Conservation (phyloP, 2,888 invertebrate genomes). For the Bembecia ichneumoniformis region DNA sequence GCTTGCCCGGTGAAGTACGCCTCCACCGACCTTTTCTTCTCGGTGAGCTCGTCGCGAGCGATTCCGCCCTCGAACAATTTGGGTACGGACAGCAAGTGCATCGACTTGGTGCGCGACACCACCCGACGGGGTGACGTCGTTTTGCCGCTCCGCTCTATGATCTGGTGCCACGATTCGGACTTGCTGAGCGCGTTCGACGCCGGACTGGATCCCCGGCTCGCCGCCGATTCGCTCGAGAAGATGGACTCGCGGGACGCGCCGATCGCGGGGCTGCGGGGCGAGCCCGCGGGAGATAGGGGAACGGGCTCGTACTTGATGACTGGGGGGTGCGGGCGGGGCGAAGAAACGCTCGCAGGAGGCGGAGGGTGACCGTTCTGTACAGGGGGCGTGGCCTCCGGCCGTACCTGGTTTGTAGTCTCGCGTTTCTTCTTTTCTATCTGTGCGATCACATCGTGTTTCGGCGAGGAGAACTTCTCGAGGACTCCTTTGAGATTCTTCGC, state of each 20-base stretch:
- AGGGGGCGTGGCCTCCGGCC: conserved; percentile 31
- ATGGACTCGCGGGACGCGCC: conserved; percentile 33
- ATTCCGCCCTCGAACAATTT: conserved; percentile 88
- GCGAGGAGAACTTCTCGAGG: conserved; percentile 65
- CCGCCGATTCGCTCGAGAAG: conserved; percentile 40
- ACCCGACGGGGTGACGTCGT: conserved; percentile 53
- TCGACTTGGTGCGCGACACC: conserved; percentile 77
- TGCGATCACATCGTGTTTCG: conserved; percentile 37
- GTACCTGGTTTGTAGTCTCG: conserved; percentile 37
- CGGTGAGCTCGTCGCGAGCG: conserved; percentile 75
- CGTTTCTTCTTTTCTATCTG: conserved; percentile 37
- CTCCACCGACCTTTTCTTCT: conserved; percentile 81
- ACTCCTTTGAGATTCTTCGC: conserved; percentile 67
- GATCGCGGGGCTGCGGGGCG: conserved; percentile 6
- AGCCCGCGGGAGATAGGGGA: neutral
- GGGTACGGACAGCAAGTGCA: conserved; percentile 80
- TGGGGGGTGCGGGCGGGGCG: conserved; percentile 27
- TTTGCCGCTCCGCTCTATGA: conserved; percentile 60
- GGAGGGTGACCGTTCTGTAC: conserved; percentile 29
- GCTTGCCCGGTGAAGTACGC: conserved; percentile 74
- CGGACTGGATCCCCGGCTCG: conserved; percentile 27
- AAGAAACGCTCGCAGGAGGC: conserved; percentile 19
- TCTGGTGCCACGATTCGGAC: conserved; percentile 87
- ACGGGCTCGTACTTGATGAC: conserved; percentile 9
- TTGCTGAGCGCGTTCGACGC: conserved; percentile 72